A percentile compares a stretch with the other conserved stretches of the same genome.
Evolutionary conservation across 2,888 invertebrate genomes (phyloP).

Genomic region (Oxyteleia sp.): DNA sequence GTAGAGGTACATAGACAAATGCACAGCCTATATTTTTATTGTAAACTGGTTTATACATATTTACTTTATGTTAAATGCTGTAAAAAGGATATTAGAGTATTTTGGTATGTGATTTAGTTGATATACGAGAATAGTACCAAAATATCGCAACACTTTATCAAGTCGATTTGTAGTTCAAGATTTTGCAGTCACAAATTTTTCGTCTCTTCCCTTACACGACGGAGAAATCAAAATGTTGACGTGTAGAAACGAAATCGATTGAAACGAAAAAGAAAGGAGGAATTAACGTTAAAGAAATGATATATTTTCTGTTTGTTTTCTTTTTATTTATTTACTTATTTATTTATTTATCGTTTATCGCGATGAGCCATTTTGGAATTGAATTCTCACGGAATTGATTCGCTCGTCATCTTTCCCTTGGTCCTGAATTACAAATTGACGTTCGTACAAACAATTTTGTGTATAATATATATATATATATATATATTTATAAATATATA

Average conservation of each 20-base stretch:
- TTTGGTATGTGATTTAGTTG: slow-evolving; percentile 83
- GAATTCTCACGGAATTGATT: slow-evolving; percentile 36
- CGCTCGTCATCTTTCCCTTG: neutral
- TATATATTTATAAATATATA: no score
- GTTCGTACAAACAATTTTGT: slow-evolving; percentile 41
- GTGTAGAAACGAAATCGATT: no score
- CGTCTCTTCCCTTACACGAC: no score
- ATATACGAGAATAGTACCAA: slow-evolving; percentile 55
- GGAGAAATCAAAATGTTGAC: slow-evolving; percentile 11
- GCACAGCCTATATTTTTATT: slow-evolving; percentile 83
- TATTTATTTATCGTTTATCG: no score
- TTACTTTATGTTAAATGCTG: slow-evolving; percentile 83
- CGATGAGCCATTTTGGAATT: slow-evolving; percentile 25
- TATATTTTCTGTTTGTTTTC: no score
- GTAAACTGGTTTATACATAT: slow-evolving; percentile 82
- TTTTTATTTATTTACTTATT: neutral
- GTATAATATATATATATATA: no score
- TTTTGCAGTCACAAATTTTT: no score
- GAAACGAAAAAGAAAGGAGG: no score
- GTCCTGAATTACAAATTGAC: slow-evolving; percentile 40
- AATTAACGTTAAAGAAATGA: no score
- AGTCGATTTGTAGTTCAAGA: slow-evolving; percentile 52
- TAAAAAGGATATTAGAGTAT: slow-evolving; percentile 79
- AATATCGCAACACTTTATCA: slow-evolving; percentile 52
- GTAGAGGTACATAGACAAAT: slow-evolving; percentile 77